Conservation (phyloP, 2,113 vertebrate species). For the Harpagus bidentatus region DNA sequence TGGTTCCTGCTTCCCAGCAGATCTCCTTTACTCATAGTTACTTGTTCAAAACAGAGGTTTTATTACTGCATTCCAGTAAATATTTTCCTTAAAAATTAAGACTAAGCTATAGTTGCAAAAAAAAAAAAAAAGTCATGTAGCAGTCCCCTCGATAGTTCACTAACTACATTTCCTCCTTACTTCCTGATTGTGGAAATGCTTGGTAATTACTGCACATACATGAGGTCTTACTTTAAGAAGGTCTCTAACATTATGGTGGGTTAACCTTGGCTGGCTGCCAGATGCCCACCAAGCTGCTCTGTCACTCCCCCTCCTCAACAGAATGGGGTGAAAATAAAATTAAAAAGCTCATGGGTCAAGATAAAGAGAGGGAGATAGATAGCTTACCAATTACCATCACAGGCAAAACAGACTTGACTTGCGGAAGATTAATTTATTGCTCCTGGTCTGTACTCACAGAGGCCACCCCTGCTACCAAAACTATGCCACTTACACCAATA, state of each 20-base stretch:
- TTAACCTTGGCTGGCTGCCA: neutral
- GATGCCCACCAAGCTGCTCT: neutral
- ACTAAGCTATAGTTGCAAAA: neutral
- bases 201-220: neutral
- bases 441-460: neutral
- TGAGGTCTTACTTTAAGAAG: neutral
- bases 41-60: neutral
- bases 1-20: neutral
- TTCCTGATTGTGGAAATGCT: neutral
- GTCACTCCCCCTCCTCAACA: neutral
- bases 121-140: neutral
- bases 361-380: neutral
- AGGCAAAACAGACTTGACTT: neutral
- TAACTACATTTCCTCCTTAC: neutral
- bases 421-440: neutral
- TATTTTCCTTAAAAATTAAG: neutral
- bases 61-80: neutral
- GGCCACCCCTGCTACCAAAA: neutral
- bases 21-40: neutral
- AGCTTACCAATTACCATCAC: neutral
- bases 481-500: neutral
- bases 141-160: neutral
- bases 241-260: neutral
- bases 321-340: neutral
- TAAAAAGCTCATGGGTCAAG: neutral